These are phyloP conservation scores for Hippolais icterina DNA, from an alignment of 2,113 vertebrate genomes.

Conservation along the genomic window DNA sequence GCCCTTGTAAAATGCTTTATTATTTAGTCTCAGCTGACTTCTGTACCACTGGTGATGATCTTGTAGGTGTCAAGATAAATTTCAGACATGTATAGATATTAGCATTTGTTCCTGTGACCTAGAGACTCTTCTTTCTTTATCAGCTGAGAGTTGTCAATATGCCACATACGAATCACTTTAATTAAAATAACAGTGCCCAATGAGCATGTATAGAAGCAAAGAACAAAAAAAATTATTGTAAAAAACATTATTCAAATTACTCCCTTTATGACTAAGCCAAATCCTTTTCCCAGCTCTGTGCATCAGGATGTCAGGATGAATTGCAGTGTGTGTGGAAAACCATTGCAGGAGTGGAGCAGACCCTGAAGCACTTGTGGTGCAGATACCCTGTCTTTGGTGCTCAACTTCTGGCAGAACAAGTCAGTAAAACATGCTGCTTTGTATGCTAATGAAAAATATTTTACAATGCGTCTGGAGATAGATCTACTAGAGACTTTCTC, in stretches of 20 bases:
- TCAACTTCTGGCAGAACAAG: neutral
- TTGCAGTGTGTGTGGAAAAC: neutral
- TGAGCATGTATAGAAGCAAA: neutral
- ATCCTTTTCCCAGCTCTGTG: neutral
- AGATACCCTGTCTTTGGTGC: neutral
- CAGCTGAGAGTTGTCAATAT: neutral
- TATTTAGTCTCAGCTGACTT: neutral
- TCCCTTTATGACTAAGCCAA: neutral
- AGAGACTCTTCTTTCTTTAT: neutral
- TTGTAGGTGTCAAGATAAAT: neutral
- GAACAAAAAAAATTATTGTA: neutral
- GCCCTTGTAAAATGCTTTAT: neutral
- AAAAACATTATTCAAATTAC: neutral
- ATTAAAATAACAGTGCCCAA: neutral
- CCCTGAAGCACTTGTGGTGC: neutral
- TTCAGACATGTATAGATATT: neutral
- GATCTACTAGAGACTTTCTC: neutral
- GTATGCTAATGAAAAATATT: neutral
- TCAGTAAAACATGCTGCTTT: neutral
- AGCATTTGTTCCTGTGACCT: neutral
- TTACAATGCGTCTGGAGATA: neutral
- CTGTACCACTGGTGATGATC: neutral
- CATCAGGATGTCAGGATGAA: neutral
- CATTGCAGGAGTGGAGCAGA: neutral
- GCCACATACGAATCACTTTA: rapidly evolving